phyloP scores from a whole-genome alignment of 1,140 invertebrate species.

The Elymnias hypermnestra region DNA sequence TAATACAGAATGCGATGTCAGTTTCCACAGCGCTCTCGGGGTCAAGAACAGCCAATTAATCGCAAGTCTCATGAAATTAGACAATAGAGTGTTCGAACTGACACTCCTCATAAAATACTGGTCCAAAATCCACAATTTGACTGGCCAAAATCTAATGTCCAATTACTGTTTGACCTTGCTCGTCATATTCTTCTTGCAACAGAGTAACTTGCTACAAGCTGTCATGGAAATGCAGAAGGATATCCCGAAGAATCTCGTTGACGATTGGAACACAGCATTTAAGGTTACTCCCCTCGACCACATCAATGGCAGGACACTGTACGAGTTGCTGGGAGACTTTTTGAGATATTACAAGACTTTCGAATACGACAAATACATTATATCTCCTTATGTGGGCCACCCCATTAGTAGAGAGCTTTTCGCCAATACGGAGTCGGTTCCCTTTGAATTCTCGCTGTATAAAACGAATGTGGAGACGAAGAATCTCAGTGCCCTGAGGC shows the following conservation, averaged over 20 bases:
- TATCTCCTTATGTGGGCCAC: constrained; percentile 76
- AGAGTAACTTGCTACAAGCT: constrained; percentile 49
- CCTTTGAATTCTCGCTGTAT: constrained; percentile 55
- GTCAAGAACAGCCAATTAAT: constrained; percentile 79
- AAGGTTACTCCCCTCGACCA: constrained; percentile 1
- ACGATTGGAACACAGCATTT: constrained; percentile 46
- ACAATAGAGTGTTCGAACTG: constrained; percentile 72
- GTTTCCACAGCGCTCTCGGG: constrained; percentile 78
- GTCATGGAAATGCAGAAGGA: constrained; percentile 32
- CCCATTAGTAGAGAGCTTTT: constrained; percentile 69
- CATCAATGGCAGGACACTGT: constrained; percentile 33
- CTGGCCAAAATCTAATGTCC: constrained; percentile 66
- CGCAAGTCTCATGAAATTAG: constrained; percentile 72
- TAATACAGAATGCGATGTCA: constrained; percentile 79
- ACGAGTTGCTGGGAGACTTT: constrained; percentile 77
- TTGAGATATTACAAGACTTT: constrained; percentile 78
- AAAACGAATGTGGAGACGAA: constrained; percentile 45
- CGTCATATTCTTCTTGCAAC: constrained; percentile 80
- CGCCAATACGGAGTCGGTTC: constrained; percentile 42
- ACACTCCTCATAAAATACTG: constrained; percentile 82
- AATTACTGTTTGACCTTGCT: constrained; percentile 79
- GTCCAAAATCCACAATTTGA: constrained; percentile 77
- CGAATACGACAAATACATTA: constrained; percentile 67
- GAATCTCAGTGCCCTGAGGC: constrained; percentile 39
- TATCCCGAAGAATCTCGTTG: constrained; percentile 11